Evolutionary conservation across 2,797 vertebrate genomes (phyloP).

Genomic region (Lycodopsis pacificus): DNA sequence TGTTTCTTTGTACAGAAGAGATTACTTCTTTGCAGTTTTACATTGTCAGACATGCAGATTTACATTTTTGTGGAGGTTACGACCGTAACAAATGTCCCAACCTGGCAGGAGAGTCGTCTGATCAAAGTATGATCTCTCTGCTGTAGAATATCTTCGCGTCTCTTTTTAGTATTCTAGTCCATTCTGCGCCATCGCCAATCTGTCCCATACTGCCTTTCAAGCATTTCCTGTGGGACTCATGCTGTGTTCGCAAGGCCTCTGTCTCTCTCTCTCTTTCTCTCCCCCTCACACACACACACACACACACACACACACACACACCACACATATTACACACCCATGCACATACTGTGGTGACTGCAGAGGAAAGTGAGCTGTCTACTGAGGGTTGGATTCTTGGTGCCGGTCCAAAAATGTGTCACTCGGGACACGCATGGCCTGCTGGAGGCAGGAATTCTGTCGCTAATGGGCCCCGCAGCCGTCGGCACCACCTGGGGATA

Average conservation of each 20-base stretch:
- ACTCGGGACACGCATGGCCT: conserved; percentile 87
- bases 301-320: conserved; percentile 14
- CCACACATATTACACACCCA: conserved; percentile 33
- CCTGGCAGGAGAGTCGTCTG: conserved; percentile 49
- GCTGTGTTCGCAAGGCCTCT: conserved; percentile 72
- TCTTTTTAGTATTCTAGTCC: conserved; percentile 79
- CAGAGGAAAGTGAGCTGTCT: conserved; percentile 84
- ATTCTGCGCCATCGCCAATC: conserved; percentile 80
- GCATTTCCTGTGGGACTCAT: conserved; percentile 82
- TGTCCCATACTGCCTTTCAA: conserved; percentile 84
- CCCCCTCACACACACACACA: conserved; percentile 11
- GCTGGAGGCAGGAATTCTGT: conserved; percentile 87
- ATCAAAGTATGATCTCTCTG: conserved; percentile 52
- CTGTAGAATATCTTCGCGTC: conserved; percentile 61
- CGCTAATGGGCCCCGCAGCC: conserved; percentile 88
- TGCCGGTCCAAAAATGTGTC: conserved; percentile 88
- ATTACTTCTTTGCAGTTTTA: conserved; percentile 32
- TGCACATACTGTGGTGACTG: conserved; percentile 67
- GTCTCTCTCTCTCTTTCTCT: conserved; percentile 23
- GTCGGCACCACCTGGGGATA: conserved; percentile 87
- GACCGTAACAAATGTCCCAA: conserved; percentile 63
- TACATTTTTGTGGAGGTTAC: conserved; percentile 36
- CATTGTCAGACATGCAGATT: conserved; percentile 28
- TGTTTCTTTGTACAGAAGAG: conserved; percentile 23
- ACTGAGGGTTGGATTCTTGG: conserved; percentile 84